These are phyloP conservation scores for Alligator mississippiensis DNA, from an alignment of 2,113 vertebrate genomes.

Conservation along the genomic window DNA sequence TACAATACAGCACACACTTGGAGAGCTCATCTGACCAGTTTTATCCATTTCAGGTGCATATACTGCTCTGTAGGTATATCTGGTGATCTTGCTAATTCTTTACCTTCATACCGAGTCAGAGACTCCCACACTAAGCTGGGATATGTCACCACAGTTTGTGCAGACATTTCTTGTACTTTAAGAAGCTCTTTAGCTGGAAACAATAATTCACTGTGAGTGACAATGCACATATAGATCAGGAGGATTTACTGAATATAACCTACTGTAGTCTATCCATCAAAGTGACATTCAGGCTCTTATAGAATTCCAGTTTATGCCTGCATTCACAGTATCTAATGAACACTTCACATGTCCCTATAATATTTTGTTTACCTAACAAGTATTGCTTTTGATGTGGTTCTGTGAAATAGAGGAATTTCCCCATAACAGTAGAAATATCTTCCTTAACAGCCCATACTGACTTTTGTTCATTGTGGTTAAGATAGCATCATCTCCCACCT, in stretches of 20 bases:
- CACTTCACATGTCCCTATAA: constrained; percentile 24
- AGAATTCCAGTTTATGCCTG: constrained; percentile 4
- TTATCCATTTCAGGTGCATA: background rate
- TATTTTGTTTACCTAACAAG: background rate
- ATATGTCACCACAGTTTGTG: background rate
- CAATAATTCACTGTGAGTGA: constrained; percentile 62
- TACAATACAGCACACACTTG: background rate
- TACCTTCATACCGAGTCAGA: background rate
- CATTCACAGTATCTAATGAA: constrained; percentile 29
- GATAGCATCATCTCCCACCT: background rate
- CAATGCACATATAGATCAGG: background rate
- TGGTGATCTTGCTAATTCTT: background rate
- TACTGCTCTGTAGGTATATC: background rate
- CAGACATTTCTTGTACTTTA: constrained; percentile 41
- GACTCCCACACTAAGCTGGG: background rate
- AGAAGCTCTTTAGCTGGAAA: constrained; percentile 21
- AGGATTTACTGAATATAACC: constrained; percentile 44
- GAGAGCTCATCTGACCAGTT: background rate
- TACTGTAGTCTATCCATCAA: constrained; percentile 53
- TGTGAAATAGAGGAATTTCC: background rate
- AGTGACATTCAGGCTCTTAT: constrained; percentile 36
- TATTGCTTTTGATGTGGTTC: background rate
- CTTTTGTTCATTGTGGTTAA: background rate
- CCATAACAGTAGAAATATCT: background rate
- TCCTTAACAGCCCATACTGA: background rate